These are phyloP conservation scores for Trichonephila inaurata DNA, from an alignment of 1,140 invertebrate species.

Conservation along the genomic window DNA sequence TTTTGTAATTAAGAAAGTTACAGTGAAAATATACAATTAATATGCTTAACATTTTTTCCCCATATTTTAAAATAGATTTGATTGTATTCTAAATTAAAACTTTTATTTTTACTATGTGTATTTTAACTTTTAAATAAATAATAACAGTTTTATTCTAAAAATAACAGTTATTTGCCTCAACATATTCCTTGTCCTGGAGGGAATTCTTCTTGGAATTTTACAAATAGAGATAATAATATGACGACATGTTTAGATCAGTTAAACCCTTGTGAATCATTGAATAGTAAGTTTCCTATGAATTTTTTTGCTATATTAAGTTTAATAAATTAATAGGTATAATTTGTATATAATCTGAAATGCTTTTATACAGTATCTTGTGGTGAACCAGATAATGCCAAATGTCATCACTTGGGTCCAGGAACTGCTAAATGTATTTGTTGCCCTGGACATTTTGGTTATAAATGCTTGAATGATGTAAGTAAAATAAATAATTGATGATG, in stretches of 20 bases:
- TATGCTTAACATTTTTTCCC: too few species aligned
- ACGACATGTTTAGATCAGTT: constrained; percentile 15
- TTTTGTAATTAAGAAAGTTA: too few species aligned
- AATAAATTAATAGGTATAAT: too few species aligned
- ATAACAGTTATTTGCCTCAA: constrained; percentile 7
- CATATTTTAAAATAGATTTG: neutral
- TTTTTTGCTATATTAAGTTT: neutral
- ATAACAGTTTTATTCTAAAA: neutral
- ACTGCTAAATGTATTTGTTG: constrained; percentile 26
- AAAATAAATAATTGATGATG: neutral
- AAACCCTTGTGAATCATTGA: neutral
- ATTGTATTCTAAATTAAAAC: neutral
- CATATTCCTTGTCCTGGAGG: constrained; percentile 57
- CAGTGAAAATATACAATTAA: too few species aligned
- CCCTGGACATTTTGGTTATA: constrained; percentile 57
- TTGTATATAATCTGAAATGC: neutral
- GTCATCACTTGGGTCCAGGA: constrained; percentile 45
- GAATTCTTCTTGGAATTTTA: neutral
- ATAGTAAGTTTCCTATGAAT: neutral
- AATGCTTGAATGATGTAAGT: constrained; percentile 57
- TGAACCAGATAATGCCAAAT: constrained; percentile 1
- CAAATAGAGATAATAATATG: neutral
- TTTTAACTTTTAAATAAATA: neutral
- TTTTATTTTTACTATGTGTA: neutral
- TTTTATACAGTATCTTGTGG: constrained; percentile 39